These are phyloP conservation scores for Teleogryllus occipitalis DNA, from an alignment of 1,140 invertebrate genomes.

Conservation along the genomic window DNA sequence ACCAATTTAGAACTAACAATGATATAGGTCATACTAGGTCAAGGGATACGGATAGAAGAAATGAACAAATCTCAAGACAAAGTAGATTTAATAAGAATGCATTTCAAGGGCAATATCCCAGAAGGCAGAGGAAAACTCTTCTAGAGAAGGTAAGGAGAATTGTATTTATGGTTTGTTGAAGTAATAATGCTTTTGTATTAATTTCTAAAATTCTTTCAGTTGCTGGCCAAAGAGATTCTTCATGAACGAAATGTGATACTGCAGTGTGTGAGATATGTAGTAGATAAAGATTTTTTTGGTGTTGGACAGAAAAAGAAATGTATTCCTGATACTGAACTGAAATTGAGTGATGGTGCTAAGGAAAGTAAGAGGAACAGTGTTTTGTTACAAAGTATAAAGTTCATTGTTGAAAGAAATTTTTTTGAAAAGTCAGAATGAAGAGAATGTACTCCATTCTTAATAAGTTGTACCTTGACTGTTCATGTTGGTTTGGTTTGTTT, in stretches of 20 bases:
- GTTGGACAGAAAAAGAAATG: not conserved
- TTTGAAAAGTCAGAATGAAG: not conserved
- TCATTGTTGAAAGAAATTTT: not conserved
- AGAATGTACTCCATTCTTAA: not conserved
- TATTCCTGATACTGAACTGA: not conserved
- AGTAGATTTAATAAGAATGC: too few relatives aligned
- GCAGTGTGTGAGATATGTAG: slow-evolving; percentile 62
- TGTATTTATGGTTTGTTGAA: not conserved
- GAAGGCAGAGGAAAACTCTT: not conserved
- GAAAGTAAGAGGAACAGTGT: not conserved
- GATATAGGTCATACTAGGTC: too few relatives aligned
- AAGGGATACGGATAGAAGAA: too few relatives aligned
- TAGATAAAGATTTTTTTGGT: slow-evolving; percentile 30
- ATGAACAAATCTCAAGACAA: too few relatives aligned
- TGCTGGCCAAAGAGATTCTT: slow-evolving; percentile 34
- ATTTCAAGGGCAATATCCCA: not conserved
- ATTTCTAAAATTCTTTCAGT: slow-evolving; percentile 20
- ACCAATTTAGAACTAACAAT: too few relatives aligned
- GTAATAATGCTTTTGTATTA: not conserved
- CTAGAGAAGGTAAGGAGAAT: not conserved
- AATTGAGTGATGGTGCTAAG: not conserved
- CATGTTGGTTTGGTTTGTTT: not conserved
- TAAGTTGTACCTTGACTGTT: not conserved
- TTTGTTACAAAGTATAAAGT: not conserved
- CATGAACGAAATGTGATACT: slow-evolving; percentile 66